Evolutionary conservation across 2,113 vertebrate genomes (phyloP).

Genomic region (Gasterosteus aculeatus): DNA sequence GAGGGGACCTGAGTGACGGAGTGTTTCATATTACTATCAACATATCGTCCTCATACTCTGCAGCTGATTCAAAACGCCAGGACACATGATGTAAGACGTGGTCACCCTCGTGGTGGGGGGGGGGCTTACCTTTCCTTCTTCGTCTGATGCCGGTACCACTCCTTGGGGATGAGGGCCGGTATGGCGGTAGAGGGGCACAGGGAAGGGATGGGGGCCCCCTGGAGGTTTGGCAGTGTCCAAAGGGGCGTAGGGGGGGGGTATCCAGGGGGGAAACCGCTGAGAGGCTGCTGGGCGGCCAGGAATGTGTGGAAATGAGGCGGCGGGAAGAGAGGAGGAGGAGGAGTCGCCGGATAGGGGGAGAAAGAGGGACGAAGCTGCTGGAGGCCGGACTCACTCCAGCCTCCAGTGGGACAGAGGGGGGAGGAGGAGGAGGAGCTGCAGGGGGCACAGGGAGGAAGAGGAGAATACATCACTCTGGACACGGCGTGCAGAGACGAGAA

Average conservation of each 20-base stretch:
- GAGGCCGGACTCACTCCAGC: constrained; percentile 77
- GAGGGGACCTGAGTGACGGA: constrained; percentile 85
- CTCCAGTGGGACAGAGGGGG: constrained; percentile 71
- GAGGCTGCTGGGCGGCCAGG: constrained; percentile 87
- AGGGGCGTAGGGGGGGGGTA: constrained; percentile 85
- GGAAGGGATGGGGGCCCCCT: constrained; percentile 76
- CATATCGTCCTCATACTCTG: neutral
- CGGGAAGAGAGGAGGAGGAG: constrained; percentile 86
- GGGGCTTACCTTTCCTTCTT: constrained; percentile 89
- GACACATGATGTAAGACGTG: neutral
- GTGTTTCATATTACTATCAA: constrained; percentile 4
- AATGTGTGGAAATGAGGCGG: constrained; percentile 86
- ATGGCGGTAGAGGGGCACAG: constrained; percentile 82
- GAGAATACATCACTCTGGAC: neutral
- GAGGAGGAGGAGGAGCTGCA: constrained; percentile 61
- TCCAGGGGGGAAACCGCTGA: constrained; percentile 87
- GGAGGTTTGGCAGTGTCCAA: constrained; percentile 87
- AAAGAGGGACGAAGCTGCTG: constrained; percentile 82
- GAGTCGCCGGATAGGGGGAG: constrained; percentile 81
- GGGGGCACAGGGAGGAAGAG: constrained; percentile 4
- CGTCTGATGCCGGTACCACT: constrained; percentile 91
- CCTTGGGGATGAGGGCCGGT: constrained; percentile 88
- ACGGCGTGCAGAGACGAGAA: neutral
- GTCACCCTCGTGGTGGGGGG: neutral
- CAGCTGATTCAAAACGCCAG: neutral